These are phyloP conservation scores for Amblyjoppa proteus DNA, from an alignment of 2,888 invertebrate genomes.

Conservation along the genomic window DNA sequence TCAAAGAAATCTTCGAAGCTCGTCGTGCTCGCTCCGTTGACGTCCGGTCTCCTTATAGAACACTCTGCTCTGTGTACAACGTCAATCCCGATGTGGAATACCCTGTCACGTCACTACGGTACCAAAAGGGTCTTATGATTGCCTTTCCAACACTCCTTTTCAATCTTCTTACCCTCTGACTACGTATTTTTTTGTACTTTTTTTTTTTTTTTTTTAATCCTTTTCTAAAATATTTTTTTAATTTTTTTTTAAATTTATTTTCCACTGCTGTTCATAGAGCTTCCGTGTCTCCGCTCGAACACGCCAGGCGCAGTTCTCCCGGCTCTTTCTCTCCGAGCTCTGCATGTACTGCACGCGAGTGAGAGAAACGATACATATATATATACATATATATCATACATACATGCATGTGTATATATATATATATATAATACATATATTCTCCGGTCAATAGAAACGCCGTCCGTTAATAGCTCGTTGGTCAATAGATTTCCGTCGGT, in stretches of 20 bases:
- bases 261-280: neutral
- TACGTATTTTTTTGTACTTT: neutral
- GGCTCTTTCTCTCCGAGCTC: constrained; percentile 67
- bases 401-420: neutral
- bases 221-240: neutral
- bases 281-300: constrained; percentile 27
- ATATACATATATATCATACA: neutral
- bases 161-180: constrained; percentile 30
- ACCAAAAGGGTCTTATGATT: constrained; percentile 35
- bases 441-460: constrained; percentile 76
- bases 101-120: constrained; percentile 15
- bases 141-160: constrained; percentile 21
- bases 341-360: neutral
- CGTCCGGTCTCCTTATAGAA: constrained; percentile 1
- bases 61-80: neutral
- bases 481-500: constrained; percentile 76
- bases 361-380: constrained; percentile 34
- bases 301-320: constrained; percentile 41
- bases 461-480: constrained; percentile 78
- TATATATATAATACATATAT: neutral
- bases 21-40: neutral
- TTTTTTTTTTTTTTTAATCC: neutral
- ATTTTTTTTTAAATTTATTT: neutral
- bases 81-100: constrained; percentile 46
- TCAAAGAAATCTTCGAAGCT: constrained; percentile 58